Evolutionary conservation across 2,113 vertebrate genomes (phyloP).

Genomic region (Thymallus thymallus): DNA sequence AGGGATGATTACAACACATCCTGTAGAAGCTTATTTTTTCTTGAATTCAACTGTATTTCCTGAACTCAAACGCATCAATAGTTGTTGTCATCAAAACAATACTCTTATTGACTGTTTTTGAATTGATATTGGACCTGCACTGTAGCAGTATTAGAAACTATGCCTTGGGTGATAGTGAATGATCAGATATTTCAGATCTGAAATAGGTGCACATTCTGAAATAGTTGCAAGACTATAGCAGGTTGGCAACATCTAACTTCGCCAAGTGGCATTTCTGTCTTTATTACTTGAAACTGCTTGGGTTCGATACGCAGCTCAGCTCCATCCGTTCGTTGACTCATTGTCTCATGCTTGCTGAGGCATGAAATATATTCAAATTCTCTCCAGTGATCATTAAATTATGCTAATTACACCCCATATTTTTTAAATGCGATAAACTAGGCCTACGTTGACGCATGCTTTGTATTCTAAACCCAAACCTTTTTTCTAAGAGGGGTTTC

Average conservation of each 20-base stretch:
- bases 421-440: constrained; percentile 60
- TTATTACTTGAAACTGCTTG: constrained; percentile 3
- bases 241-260: not conserved
- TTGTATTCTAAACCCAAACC: constrained; percentile 33
- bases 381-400: constrained; percentile 64
- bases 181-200: not conserved
- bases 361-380: constrained; percentile 57
- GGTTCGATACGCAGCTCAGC: constrained; percentile 5
- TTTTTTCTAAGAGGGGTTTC: constrained; percentile 2
- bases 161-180: not conserved
- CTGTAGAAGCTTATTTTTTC: not conserved
- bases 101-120: not conserved
- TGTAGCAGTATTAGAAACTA: too few species aligned
- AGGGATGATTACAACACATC: not conserved
- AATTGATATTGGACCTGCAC: too few species aligned
- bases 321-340: constrained; percentile 39
- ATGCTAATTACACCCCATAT: constrained; percentile 62
- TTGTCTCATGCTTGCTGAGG: constrained; percentile 53
- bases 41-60: not conserved
- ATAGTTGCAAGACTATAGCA: not conserved
- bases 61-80: not conserved
- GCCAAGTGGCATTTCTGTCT: constrained; percentile 18
- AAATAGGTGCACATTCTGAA: not conserved
- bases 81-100: not conserved
- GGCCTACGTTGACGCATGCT: constrained; percentile 39